Evolutionary conservation across 2,113 vertebrate genomes (phyloP).

Genomic region (Recurvirostra avosetta): DNA sequence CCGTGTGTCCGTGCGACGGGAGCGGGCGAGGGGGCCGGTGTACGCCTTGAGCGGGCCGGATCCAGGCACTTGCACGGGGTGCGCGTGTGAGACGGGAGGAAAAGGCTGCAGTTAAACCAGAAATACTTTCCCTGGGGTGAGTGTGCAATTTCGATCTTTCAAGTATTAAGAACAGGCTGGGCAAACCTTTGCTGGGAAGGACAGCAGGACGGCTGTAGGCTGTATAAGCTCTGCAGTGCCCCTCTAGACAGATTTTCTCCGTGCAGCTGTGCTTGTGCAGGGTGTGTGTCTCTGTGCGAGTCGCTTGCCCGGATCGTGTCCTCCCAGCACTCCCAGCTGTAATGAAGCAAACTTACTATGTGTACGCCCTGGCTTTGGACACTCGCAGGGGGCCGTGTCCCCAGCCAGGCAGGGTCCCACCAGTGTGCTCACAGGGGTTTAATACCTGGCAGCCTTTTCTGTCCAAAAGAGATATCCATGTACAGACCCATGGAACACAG

Average conservation of each 20-base stretch:
- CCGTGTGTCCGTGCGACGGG: not conserved
- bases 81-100: not conserved
- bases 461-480: not conserved
- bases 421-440: not conserved
- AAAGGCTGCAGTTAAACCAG: not conserved
- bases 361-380: not conserved
- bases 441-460: not conserved
- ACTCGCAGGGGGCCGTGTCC: rapidly evolving
- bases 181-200: not conserved
- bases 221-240: not conserved
- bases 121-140: not conserved
- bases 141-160: not conserved
- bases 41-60: rapidly evolving
- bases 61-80: rapidly evolving
- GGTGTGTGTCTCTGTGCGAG: not conserved
- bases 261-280: not conserved
- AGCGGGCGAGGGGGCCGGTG: not conserved
- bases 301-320: not conserved
- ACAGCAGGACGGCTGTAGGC: not conserved
- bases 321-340: not conserved
- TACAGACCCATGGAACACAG: not conserved
- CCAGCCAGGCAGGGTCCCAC: not conserved
- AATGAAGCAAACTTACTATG: not conserved
- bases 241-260: not conserved
- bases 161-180: not conserved